These are phyloP conservation scores for Micrasema longulum DNA, from an alignment of 1,140 invertebrate species.

Conservation along the genomic window DNA sequence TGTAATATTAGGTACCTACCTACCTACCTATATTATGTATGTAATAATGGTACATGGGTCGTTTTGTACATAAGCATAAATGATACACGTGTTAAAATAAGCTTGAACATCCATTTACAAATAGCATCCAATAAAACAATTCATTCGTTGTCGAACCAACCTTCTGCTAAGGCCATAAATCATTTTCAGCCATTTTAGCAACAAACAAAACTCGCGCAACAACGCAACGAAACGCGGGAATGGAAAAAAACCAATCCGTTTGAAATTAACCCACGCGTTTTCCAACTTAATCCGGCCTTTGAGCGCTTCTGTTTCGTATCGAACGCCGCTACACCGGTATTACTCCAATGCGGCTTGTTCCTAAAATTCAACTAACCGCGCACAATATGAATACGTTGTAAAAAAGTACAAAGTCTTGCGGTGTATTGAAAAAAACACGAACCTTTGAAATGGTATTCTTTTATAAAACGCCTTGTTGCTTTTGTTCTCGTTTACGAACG, in stretches of 20 bases:
- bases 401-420: neutral
- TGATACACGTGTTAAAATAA: slow-evolving; percentile 11
- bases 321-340: slow-evolving; percentile 19
- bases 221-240: slow-evolving; percentile 15
- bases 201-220: slow-evolving; percentile 39
- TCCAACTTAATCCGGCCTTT: slow-evolving; percentile 46
- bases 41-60: neutral
- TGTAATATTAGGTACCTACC: neutral
- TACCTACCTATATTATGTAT: neutral
- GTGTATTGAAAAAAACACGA: neutral
- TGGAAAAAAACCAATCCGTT: slow-evolving; percentile 24
- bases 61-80: slow-evolving; percentile 17
- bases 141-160: slow-evolving; percentile 33
- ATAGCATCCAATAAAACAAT: slow-evolving; percentile 41
- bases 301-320: slow-evolving; percentile 19
- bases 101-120: slow-evolving; percentile 32
- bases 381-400: neutral
- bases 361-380: neutral
- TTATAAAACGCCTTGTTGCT: slow-evolving; percentile 1
- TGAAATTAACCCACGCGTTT: slow-evolving; percentile 25
- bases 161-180: slow-evolving; percentile 45
- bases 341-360: slow-evolving; percentile 4
- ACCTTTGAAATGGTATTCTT: neutral
- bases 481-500: neutral
- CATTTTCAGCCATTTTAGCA: slow-evolving; percentile 48